Base-by-base conservation (phyloP, 2,888 invertebrate species). In the Chalcosyrphus nemorum region DNA sequence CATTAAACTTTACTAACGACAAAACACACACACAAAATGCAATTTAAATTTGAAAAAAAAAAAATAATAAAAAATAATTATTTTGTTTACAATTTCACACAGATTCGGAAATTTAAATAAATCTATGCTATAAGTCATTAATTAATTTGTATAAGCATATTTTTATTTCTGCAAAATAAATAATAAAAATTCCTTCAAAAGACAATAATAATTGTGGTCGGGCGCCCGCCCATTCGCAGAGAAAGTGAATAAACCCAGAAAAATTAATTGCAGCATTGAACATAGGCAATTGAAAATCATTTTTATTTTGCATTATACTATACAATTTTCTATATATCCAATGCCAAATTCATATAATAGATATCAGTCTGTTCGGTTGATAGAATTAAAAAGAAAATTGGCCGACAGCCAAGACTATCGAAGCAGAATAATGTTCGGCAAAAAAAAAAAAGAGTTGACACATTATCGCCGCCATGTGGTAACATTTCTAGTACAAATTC, bases 201-300 rank as follows among this genome's bases (percentile, higher is more conserved):
- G 56, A 54, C 52, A 50, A 24, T 24, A 24, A 24, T 24, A 24
- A 65, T 74, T 35, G 43, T 43, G 35, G 35, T 45, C 11, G 71
- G 76, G 71, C 77, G 66, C 77, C 76, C 38, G 38, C 13, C 38
- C 1, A 1, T 1, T 11, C 5, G 13, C 54, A 24, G 63, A 9
- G 68, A 80, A 74, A 84, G 84, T 84, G 84, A 80, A 84, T 70
- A 80, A 84, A 74, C 72, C 74, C 80, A 74, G 74, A 78, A 84
- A 84, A 80, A 84, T 84, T 84, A 84, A 84, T 84, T 84, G 84
- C 84, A 84, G 74, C 84, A 84, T 84, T 84, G 84, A 84, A 84
- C 84, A 82, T 82, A 82, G 77, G 78, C 82, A 82, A 82, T 82
- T 78, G 82, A 82, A 82, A 82, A 78, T 72, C 66, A 72, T 72